Conservation (phyloP, 2,888 invertebrate species). For the Syrista parreyssii region DNA sequence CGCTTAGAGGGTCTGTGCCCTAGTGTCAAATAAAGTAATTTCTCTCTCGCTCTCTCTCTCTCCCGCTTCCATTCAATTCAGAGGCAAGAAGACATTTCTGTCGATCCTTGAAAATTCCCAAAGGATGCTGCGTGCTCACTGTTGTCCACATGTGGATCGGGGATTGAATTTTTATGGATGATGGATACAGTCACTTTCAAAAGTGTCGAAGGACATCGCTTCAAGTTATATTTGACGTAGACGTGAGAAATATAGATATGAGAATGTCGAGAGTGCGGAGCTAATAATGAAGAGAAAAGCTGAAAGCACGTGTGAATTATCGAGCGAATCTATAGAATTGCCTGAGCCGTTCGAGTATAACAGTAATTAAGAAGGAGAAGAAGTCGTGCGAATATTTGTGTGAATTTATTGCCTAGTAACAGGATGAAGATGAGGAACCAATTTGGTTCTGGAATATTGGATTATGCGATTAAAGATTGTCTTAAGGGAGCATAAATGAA, state of each 20-base stretch:
- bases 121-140: background rate
- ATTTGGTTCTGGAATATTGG: background rate
- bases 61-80: background rate
- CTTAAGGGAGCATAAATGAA: background rate
- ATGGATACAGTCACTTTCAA: background rate
- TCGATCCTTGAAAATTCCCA: background rate
- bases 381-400: background rate
- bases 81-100: background rate
- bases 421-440: background rate
- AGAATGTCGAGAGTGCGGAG: background rate
- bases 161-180: background rate
- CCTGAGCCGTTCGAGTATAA: background rate
- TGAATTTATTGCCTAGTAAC: background rate
- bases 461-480: background rate
- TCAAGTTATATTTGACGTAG: background rate
- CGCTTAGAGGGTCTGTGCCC: slow-evolving; percentile 11
- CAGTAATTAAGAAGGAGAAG: background rate
- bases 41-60: background rate
- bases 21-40: slow-evolving; percentile 27
- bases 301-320: background rate
- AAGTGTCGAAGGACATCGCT: background rate
- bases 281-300: background rate
- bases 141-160: background rate
- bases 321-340: background rate
- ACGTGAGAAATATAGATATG: background rate